phyloP scores from a whole-genome alignment of 2,113 vertebrate species.

The Leucoraja erinaceus region DNA sequence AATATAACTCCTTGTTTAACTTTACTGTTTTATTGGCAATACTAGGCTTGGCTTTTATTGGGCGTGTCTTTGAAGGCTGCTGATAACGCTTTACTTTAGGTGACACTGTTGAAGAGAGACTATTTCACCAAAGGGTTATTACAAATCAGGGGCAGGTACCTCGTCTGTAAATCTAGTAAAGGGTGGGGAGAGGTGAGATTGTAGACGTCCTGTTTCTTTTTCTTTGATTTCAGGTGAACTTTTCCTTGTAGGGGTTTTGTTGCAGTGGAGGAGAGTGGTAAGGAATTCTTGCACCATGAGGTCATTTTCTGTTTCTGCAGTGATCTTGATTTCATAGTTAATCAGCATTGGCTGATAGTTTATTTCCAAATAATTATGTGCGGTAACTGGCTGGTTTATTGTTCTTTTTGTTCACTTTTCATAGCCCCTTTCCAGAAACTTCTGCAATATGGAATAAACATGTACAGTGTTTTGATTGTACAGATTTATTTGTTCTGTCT shows the following conservation, averaged over 20 bases:
- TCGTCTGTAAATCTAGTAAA: not conserved
- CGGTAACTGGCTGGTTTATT: not conserved
- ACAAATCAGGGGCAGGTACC: not conserved
- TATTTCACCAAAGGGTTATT: not conserved
- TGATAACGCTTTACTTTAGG: constrained; percentile 2
- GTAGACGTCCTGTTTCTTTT: not conserved
- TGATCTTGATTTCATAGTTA: not conserved
- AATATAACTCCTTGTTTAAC: not conserved
- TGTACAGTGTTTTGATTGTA: not conserved
- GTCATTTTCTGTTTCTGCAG: constrained; percentile 27
- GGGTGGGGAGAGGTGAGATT: not conserved
- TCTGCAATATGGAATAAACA: not conserved
- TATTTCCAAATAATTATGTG: not conserved
- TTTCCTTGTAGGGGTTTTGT: constrained; percentile 21
- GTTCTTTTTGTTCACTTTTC: not conserved
- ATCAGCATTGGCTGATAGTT: not conserved
- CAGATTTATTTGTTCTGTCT: not conserved
- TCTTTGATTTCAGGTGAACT: constrained; percentile 18
- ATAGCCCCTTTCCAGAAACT: not conserved
- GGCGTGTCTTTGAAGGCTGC: not conserved
- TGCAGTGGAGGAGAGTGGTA: not conserved
- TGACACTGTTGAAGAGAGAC: not conserved
- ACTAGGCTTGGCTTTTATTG: not conserved
- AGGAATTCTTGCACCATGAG: constrained; percentile 22
- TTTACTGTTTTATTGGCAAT: constrained; percentile 7